Evolutionary conservation across 2,888 invertebrate genomes (phyloP).

Genomic region (Melanargia galathea): DNA sequence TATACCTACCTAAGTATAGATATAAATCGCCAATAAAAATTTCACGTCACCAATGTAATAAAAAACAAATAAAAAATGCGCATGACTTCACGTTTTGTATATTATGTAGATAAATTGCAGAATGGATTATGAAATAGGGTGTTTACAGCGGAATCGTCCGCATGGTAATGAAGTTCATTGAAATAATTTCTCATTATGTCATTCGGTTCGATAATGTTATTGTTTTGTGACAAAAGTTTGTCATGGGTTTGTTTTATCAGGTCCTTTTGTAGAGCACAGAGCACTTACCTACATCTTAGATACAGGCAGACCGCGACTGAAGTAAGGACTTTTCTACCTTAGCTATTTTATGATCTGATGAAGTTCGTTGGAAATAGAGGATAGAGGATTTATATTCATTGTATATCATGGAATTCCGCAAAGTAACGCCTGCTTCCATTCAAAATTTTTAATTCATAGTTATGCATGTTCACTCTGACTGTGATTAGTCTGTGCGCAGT

Average conservation of each 20-base stretch:
- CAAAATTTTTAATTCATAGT: too few species aligned
- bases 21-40: too few species aligned
- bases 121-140: constrained; percentile 11
- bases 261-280: constrained; percentile 20
- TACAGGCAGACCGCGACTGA: too few species aligned
- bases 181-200: constrained; percentile 21
- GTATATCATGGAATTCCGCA: too few species aligned
- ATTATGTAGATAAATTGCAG: background rate
- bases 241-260: constrained; percentile 32
- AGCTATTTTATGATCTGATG: background rate
- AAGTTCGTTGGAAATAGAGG: background rate
- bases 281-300: too few species aligned
- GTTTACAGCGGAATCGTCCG: constrained; percentile 14
- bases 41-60: too few species aligned
- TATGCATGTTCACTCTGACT: background rate
- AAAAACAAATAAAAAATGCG: too few species aligned
- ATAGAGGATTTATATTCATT: too few species aligned
- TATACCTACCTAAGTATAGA: too few species aligned
- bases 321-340: too few species aligned
- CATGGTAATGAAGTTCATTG: constrained; percentile 16
- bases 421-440: too few species aligned
- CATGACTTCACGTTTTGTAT: too few species aligned
- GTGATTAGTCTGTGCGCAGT: constrained; percentile 3
- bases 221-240: constrained; percentile 22
- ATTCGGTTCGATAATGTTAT: constrained; percentile 13